A percentile compares a stretch with the other conserved stretches of the same genome.
Evolutionary conservation across 2,888 invertebrate genomes (phyloP).

Genomic region (Phortica okadai): DNA sequence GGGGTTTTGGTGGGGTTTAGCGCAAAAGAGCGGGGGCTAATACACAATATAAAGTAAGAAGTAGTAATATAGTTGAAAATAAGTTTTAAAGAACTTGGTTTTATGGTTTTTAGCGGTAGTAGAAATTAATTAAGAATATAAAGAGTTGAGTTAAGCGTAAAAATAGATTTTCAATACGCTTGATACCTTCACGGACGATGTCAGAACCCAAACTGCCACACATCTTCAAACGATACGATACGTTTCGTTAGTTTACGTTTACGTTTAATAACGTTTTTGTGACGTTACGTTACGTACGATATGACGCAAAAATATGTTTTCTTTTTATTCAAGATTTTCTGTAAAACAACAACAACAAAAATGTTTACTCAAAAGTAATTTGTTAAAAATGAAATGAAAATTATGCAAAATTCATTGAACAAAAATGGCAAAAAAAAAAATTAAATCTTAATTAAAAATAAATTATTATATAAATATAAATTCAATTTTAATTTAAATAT

Average conservation of each 20-base stretch:
- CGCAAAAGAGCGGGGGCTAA: neutral
- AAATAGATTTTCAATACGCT: conserved; percentile 32
- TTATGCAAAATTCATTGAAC: conserved; percentile 4
- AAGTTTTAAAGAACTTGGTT: neutral
- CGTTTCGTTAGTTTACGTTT: conserved; percentile 9
- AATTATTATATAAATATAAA: too few species aligned
- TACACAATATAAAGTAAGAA: conserved; percentile 38
- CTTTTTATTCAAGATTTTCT: conserved; percentile 71
- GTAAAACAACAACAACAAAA: conserved; percentile 66
- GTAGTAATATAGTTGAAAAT: conserved; percentile 5
- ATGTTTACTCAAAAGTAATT: conserved; percentile 33
- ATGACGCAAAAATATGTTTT: conserved; percentile 47
- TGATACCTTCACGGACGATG: conserved; percentile 62
- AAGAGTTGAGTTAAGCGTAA: conserved; percentile 43
- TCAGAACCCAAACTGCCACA: conserved; percentile 47
- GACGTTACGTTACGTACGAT: conserved; percentile 28
- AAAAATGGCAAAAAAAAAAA: conserved; percentile 35
- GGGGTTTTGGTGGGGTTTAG: neutral
- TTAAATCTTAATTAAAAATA: conserved; percentile 50
- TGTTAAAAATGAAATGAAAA: conserved; percentile 9
- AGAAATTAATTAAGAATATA: conserved; percentile 32
- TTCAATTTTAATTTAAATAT: conserved; percentile 45
- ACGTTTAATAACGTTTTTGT: neutral
- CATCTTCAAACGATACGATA: conserved; percentile 15
- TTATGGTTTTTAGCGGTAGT: conserved; percentile 16